Conservation (phyloP, 2,888 invertebrate species). For the Arge pagana region DNA sequence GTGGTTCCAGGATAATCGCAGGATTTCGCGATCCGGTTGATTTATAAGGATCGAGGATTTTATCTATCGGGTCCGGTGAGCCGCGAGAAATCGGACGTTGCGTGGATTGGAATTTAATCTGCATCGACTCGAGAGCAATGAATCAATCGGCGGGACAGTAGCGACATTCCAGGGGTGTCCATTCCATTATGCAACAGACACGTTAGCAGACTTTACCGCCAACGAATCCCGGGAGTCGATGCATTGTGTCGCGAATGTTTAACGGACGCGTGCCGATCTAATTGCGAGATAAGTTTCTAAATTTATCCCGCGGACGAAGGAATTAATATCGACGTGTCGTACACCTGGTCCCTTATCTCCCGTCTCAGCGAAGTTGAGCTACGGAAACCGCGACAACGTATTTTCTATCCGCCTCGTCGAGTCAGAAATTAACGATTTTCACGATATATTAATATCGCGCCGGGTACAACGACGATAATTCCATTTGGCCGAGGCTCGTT, state of each 20-base stretch:
- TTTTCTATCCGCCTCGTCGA: constrained; percentile 18
- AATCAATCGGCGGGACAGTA: constrained; percentile 20
- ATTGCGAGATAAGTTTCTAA: constrained; percentile 1
- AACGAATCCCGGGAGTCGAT: no score
- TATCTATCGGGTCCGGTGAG: no score
- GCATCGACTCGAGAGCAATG: constrained; percentile 10
- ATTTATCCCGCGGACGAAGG: constrained; percentile 5
- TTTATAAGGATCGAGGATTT: no score
- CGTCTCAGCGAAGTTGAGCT: constrained; percentile 5
- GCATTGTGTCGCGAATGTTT: neutral
- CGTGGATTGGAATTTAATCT: constrained; percentile 17
- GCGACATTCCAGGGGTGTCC: constrained; percentile 17
- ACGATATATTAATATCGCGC: constrained; percentile 7
- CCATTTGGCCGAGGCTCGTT: constrained; percentile 9
- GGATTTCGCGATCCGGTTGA: no score
- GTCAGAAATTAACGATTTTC: constrained; percentile 19
- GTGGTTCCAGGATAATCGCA: no score
- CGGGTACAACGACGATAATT: constrained; percentile 8
- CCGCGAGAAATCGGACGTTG: no score
- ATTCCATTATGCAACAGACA: constrained; percentile 17
- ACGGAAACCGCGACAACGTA: constrained; percentile 17
- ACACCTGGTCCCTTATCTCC: constrained; percentile 15
- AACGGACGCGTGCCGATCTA: constrained; percentile 18
- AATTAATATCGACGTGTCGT: constrained; percentile 11
- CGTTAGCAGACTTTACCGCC: no score